Conservation (phyloP, 1,140 invertebrate species). For the Drosophila paulistorum region DNA sequence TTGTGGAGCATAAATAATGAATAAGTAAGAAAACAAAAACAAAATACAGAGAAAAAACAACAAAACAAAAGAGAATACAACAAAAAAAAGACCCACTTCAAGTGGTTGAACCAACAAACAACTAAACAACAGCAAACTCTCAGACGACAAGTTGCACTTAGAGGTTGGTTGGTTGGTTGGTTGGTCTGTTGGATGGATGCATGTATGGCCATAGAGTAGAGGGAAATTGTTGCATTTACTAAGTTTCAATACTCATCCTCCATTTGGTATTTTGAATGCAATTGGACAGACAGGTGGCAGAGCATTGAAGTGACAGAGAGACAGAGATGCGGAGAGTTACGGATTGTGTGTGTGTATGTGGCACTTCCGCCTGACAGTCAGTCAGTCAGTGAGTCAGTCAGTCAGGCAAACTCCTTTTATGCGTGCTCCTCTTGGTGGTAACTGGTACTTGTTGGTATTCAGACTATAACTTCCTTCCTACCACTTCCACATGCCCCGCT, state of each 20-base stretch:
- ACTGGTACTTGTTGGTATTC: slow-evolving; percentile 79
- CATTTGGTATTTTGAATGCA: slow-evolving; percentile 57
- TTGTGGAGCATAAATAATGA: slow-evolving; percentile 77
- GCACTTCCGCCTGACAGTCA: slow-evolving; percentile 52
- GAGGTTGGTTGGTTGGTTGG: slow-evolving; percentile 13
- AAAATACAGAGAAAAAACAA: slow-evolving; percentile 35
- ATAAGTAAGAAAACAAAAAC: slow-evolving; percentile 36
- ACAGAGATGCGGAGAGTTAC: slow-evolving; percentile 34
- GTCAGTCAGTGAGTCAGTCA: slow-evolving; percentile 38
- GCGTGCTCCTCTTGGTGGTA: slow-evolving; percentile 50
- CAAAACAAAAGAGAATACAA: slow-evolving; percentile 9
- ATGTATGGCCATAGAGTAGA: slow-evolving; percentile 25
- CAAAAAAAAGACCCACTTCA: slow-evolving; percentile 26
- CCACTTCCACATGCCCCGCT: slow-evolving; percentile 17
- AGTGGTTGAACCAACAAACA: slow-evolving; percentile 23
- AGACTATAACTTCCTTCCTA: slow-evolving; percentile 57
- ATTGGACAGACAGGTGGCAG: slow-evolving; percentile 62
- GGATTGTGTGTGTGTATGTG: slow-evolving; percentile 34
- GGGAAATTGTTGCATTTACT: slow-evolving; percentile 67
- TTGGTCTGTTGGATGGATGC: no score
- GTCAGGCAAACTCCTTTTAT: slow-evolving; percentile 31
- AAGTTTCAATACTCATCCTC: slow-evolving; percentile 20
- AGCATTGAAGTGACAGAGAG: slow-evolving; percentile 23
- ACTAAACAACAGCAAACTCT: slow-evolving; percentile 33
- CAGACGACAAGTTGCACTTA: slow-evolving; percentile 52